Percentiles rank a stretch among this genome's conserved stretches.
These are phyloP conservation scores for Acanthoscelides obtectus DNA, from an alignment of 2,888 invertebrate genomes.

Conservation along the genomic window DNA sequence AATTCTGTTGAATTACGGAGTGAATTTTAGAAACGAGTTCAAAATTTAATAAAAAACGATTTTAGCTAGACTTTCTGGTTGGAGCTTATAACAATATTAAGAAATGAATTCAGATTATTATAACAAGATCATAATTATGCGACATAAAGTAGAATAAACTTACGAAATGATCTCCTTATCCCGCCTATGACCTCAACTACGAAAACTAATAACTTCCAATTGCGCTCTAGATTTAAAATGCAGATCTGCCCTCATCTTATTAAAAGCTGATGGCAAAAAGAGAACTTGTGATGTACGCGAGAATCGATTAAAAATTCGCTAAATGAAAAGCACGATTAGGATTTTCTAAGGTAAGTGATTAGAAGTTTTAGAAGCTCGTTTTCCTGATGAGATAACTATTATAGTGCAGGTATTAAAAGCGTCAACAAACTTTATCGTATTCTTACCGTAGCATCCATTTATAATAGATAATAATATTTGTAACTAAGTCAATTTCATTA, in stretches of 20 bases:
- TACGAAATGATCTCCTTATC: neutral
- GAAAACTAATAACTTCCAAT: slow-evolving; percentile 6
- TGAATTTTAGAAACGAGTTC: no score
- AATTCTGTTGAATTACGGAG: no score
- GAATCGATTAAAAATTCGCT: neutral
- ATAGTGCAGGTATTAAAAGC: neutral
- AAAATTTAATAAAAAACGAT: no score
- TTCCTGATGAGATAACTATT: neutral
- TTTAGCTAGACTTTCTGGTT: no score
- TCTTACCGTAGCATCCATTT: no score
- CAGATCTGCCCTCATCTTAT: neutral
- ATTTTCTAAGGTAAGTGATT: neutral
- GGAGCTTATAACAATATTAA: no score
- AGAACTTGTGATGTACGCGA: neutral
- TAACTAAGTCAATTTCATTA: no score
- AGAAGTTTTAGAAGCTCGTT: neutral
- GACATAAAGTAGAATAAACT: neutral
- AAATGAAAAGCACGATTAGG: neutral
- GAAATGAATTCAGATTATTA: no score
- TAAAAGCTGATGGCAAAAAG: neutral
- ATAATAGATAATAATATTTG: no score
- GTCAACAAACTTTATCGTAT: no score
- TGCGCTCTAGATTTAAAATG: neutral
- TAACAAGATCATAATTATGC: no score
- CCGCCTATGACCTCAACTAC: neutral